Evolutionary conservation across 2,888 invertebrate genomes (phyloP).

Genomic region (Pseudococcus jackbeardsleyi): DNA sequence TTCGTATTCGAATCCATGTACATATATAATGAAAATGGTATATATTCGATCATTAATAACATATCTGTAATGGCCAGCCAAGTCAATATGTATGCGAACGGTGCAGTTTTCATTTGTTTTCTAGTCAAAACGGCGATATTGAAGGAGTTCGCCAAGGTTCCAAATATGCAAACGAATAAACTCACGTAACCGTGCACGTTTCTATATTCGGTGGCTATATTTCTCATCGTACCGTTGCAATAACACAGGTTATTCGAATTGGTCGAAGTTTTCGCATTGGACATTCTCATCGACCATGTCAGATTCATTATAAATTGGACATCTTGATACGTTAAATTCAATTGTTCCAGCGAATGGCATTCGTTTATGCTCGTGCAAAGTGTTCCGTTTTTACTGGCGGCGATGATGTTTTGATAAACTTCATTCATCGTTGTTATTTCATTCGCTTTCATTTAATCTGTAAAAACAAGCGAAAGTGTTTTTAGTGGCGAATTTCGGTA

Average conservation of each 20-base stretch:
- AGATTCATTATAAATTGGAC: slow-evolving; percentile 49
- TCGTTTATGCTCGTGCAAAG: background rate
- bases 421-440: slow-evolving; percentile 19
- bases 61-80: slow-evolving; percentile 90
- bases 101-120: slow-evolving; percentile 83
- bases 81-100: slow-evolving; percentile 88
- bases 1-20: slow-evolving; percentile 76
- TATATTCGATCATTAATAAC: slow-evolving; percentile 89
- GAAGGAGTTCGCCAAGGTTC: slow-evolving; percentile 86
- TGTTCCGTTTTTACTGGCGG: slow-evolving; percentile 23
- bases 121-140: slow-evolving; percentile 90
- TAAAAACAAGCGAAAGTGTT: background rate
- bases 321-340: slow-evolving; percentile 55
- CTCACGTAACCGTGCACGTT: slow-evolving; percentile 86
- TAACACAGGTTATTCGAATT: slow-evolving; percentile 61
- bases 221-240: slow-evolving; percentile 70
- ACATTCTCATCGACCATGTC: slow-evolving; percentile 14
- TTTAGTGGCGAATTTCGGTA: background rate
- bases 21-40: slow-evolving; percentile 81
- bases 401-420: slow-evolving; percentile 11
- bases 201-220: slow-evolving; percentile 76
- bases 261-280: background rate
- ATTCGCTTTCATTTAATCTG: background rate
- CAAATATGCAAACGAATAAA: slow-evolving; percentile 86
- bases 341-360: slow-evolving; percentile 30